Evolutionary conservation across 1,140 invertebrate species (phyloP).

Genomic region (Drosophila virilis): DNA sequence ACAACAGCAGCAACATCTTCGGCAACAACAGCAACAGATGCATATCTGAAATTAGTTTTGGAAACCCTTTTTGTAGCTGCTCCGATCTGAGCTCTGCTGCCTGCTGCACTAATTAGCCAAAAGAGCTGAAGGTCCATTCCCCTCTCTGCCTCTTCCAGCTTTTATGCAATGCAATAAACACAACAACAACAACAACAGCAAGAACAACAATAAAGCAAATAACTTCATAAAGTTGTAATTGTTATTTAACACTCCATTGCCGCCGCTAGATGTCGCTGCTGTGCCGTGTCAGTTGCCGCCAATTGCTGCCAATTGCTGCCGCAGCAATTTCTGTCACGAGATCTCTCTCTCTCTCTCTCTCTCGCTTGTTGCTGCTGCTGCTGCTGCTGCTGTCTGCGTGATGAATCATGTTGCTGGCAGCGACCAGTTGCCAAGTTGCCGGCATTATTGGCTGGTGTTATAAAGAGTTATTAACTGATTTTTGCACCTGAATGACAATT

Average conservation of each 20-base stretch:
- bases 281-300: neutral
- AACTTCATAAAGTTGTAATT: constrained; percentile 72
- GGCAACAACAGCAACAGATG: constrained; percentile 49
- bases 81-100: constrained; percentile 39
- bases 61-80: constrained; percentile 41
- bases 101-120: constrained; percentile 49
- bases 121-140: neutral
- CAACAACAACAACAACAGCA: constrained; percentile 29
- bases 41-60: constrained; percentile 64
- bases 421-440: constrained; percentile 38
- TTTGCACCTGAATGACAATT: constrained; percentile 64
- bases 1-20: constrained; percentile 34
- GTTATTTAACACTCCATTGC: constrained; percentile 70
- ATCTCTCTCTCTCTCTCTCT: constrained; percentile 10
- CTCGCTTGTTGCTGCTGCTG: constrained; percentile 17
- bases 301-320: constrained; percentile 14
- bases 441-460: constrained; percentile 55
- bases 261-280: constrained; percentile 71
- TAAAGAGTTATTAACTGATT: constrained; percentile 76
- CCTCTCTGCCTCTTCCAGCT: neutral
- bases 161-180: constrained; percentile 36
- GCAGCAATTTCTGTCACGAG: constrained; percentile 65
- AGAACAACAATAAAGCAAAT: constrained; percentile 49
- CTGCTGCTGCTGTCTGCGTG: constrained; percentile 18
- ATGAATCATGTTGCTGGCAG: constrained; percentile 18